A percentile compares a stretch with the other conserved stretches of the same genome.
These are phyloP conservation scores for Spheniscus humboldti DNA, from an alignment of 2,797 vertebrate species.

Conservation along the genomic window DNA sequence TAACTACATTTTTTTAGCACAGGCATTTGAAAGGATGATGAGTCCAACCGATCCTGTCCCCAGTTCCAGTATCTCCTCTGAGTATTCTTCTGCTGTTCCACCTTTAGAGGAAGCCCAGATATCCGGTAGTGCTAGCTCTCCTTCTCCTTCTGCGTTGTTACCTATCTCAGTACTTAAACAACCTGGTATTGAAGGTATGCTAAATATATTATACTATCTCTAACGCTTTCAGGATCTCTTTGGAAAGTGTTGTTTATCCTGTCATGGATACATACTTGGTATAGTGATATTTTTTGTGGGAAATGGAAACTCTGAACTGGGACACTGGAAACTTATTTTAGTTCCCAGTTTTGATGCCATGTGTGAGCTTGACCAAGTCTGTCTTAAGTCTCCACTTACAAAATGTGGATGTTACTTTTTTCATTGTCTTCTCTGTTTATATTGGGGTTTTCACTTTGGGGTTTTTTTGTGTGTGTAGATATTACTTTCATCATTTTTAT, in stretches of 20 bases:
- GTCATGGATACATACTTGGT: not conserved
- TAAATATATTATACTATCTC: not conserved
- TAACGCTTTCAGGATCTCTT: not conserved
- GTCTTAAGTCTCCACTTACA: not conserved
- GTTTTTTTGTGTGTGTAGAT: not conserved
- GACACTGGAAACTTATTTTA: not conserved
- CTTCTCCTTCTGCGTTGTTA: constrained; percentile 83
- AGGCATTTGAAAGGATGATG: constrained; percentile 95
- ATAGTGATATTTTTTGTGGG: not conserved
- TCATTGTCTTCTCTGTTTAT: not conserved
- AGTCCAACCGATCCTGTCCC: constrained; percentile 86
- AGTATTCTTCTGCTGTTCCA: constrained; percentile 80
- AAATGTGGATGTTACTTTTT: not conserved
- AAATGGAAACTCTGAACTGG: not conserved
- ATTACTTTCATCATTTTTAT: not conserved
- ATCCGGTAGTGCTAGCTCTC: constrained; percentile 76
- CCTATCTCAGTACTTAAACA: constrained; percentile 89
- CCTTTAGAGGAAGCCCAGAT: constrained; percentile 82
- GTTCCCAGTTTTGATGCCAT: not conserved
- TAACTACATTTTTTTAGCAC: constrained; percentile 73
- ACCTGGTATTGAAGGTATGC: constrained; percentile 83
- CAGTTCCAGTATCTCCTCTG: constrained; percentile 83
- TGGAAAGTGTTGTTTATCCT: not conserved
- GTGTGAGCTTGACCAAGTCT: not conserved
- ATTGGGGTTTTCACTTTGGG: not conserved